Conservation (phyloP, 2,797 vertebrate genomes). For the Nyctalus aviator region DNA sequence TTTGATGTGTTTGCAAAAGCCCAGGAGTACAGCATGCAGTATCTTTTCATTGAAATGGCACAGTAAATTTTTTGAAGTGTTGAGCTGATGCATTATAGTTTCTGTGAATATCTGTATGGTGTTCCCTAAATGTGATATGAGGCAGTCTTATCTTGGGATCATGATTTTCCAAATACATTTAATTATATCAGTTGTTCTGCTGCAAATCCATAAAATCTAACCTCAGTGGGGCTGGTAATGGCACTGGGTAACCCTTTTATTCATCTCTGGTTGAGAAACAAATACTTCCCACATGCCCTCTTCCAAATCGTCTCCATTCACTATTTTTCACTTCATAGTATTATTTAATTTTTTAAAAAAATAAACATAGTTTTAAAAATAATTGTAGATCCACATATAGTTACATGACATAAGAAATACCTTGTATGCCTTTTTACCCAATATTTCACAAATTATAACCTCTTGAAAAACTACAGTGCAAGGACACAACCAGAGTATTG, state of each 20-base stretch:
- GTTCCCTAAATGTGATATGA: neutral
- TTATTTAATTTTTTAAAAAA: constrained; percentile 6
- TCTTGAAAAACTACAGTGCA: neutral
- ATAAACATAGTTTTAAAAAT: neutral
- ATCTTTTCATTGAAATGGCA: constrained; percentile 34
- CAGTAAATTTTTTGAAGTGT: constrained; percentile 51
- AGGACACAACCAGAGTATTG: neutral
- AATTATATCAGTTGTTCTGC: neutral
- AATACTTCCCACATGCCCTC: neutral
- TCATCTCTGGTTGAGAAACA: neutral
- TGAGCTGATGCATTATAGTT: constrained; percentile 12
- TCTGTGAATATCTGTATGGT: neutral
- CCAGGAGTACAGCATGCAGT: neutral
- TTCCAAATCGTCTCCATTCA: neutral
- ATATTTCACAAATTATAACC: neutral
- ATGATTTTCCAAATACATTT: neutral
- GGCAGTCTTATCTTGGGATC: neutral
- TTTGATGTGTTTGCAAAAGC: constrained; percentile 45
- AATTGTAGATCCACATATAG: neutral
- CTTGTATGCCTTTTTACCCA: neutral
- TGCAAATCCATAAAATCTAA: neutral
- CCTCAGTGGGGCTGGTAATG: neutral
- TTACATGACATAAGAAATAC: neutral
- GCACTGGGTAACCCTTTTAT: neutral
- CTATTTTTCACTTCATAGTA: neutral